phyloP scores from a whole-genome alignment of 2,113 vertebrate genomes.

The Boulengeromyrus knoepffleri region DNA sequence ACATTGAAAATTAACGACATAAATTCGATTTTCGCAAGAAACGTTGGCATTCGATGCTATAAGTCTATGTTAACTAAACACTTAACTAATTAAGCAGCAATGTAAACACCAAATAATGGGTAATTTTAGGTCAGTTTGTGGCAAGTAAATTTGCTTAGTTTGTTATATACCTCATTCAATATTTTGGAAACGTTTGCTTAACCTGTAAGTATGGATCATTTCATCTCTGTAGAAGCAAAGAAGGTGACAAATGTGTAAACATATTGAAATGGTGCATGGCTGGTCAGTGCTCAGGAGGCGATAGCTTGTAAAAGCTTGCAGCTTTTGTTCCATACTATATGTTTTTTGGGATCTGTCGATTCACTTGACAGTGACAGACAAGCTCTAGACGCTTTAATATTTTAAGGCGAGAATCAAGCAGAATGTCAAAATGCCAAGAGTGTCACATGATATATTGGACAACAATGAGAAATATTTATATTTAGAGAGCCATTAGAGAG shows the following conservation, averaged over 20 bases:
- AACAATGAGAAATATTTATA: not conserved
- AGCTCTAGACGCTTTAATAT: not conserved
- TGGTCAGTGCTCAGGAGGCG: not conserved
- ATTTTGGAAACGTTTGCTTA: not conserved
- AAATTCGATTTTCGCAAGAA: not conserved
- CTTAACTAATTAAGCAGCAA: not conserved
- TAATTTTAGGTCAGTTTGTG: not conserved
- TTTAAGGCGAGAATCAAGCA: not conserved
- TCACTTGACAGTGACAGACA: not conserved
- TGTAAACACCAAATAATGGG: not conserved
- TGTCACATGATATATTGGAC: not conserved
- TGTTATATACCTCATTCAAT: not conserved
- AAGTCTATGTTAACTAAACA: not conserved
- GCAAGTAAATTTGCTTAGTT: not conserved
- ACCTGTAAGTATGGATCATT: not conserved
- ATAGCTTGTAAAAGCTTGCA: not conserved
- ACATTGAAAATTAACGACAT: not conserved
- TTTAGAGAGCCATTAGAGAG: not conserved
- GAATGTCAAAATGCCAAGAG: slow-evolving; percentile 6
- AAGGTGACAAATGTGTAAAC: not conserved
- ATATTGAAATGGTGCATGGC: not conserved
- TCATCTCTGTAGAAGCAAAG: not conserved
- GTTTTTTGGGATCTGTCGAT: not conserved
- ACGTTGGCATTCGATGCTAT: not conserved
- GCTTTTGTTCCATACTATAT: not conserved